A percentile compares a stretch with the other conserved stretches of the same genome.
phyloP scores from a whole-genome alignment of 2,888 invertebrate genomes.

The Abscondita cerata region DNA sequence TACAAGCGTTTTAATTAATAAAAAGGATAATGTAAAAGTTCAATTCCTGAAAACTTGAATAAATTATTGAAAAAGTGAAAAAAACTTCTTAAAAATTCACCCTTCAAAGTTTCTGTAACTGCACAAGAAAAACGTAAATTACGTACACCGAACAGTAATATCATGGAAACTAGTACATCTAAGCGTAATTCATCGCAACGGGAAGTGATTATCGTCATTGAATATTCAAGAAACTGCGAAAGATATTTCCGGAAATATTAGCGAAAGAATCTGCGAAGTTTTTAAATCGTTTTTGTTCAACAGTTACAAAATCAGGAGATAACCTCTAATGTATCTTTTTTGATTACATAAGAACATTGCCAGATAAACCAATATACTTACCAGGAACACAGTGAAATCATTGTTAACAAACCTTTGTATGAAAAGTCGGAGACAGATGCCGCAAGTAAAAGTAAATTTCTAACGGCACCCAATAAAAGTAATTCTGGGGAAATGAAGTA shows the following conservation, averaged over 20 bases:
- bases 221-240: conserved; percentile 50
- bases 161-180: neutral
- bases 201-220: conserved; percentile 45
- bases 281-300: conserved; percentile 49
- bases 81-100: neutral
- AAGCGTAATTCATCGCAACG: conserved; percentile 14
- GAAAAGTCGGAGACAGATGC: too few relatives aligned
- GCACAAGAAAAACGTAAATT: neutral
- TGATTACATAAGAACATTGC: conserved; percentile 22
- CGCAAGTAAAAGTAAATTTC: too few relatives aligned
- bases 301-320: conserved; percentile 40
- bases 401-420: neutral
- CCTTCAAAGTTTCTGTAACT: neutral
- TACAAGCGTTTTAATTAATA: conserved; percentile 22
- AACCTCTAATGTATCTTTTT: conserved; percentile 46
- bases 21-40: conserved; percentile 32
- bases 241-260: conserved; percentile 44
- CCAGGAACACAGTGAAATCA: neutral
- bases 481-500: too few relatives aligned
- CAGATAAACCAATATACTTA: neutral
- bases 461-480: too few relatives aligned
- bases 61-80: conserved; percentile 3
- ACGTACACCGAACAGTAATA: neutral
- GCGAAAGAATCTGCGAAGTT: conserved; percentile 45
- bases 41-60: neutral